Percentiles rank a stretch among this genome's conserved stretches.
Conservation (phyloP, 1,140 invertebrate species). For the Mactra quadrangularis region DNA sequence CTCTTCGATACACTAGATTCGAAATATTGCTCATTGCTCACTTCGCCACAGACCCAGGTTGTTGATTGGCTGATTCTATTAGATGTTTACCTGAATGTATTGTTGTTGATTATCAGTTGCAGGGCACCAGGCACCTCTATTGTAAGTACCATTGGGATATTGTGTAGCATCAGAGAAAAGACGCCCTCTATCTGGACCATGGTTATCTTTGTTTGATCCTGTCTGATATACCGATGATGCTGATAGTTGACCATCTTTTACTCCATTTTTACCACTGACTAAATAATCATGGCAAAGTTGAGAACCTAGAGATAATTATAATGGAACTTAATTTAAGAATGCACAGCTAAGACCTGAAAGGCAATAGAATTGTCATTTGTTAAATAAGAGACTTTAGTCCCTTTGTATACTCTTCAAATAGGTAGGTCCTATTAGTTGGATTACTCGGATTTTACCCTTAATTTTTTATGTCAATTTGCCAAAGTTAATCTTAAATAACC, state of each 20-base stretch:
- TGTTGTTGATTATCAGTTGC: constrained; percentile 40
- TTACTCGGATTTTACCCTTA: too few species aligned
- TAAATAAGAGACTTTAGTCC: not conserved
- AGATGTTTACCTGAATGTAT: constrained; percentile 57
- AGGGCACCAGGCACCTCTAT: constrained; percentile 42
- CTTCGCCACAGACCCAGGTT: too few species aligned
- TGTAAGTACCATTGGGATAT: constrained; percentile 25
- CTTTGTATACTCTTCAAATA: too few species aligned
- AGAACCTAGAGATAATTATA: constrained; percentile 18
- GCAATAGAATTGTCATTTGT: not conserved
- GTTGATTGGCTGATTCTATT: too few species aligned
- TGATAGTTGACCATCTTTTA: constrained; percentile 21
- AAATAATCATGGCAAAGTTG: constrained; percentile 59
- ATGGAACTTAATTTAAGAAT: not conserved
- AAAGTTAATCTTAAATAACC: too few species aligned
- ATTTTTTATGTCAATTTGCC: too few species aligned
- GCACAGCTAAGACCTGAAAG: too few species aligned
- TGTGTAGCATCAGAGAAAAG: constrained; percentile 34
- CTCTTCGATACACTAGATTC: too few species aligned
- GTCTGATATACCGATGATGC: constrained; percentile 28
- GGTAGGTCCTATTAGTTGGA: too few species aligned
- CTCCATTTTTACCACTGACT: constrained; percentile 21
- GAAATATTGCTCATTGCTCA: too few species aligned
- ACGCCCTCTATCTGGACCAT: constrained; percentile 36
- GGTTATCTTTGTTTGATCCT: constrained; percentile 23